Conservation (phyloP, 2,888 invertebrate genomes). For the Lasioglossum marginatum region DNA sequence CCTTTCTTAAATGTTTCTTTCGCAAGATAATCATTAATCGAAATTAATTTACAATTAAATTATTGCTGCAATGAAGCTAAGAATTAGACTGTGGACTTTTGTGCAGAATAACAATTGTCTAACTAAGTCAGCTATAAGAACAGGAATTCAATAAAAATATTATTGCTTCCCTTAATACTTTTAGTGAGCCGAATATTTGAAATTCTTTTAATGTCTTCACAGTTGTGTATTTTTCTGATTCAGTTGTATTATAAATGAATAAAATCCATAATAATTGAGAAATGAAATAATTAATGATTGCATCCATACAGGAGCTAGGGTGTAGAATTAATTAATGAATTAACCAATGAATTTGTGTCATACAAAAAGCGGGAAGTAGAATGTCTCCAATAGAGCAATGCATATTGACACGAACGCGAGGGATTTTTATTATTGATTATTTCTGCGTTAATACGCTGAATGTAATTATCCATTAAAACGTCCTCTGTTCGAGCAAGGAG, state of each 20-base stretch:
- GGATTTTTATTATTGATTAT: too few relatives aligned
- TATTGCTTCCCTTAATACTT: background rate
- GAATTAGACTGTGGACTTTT: background rate
- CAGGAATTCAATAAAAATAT: background rate
- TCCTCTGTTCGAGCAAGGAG: background rate
- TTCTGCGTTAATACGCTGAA: background rate
- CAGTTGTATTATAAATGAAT: background rate
- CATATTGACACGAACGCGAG: background rate
- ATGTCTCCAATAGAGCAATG: background rate
- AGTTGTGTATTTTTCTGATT: too few relatives aligned
- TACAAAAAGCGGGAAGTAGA: background rate
- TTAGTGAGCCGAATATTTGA: background rate
- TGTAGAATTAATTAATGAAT: background rate
- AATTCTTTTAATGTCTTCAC: too few relatives aligned
- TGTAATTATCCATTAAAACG: constrained; percentile 1
- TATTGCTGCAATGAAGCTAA: background rate
- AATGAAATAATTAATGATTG: background rate
- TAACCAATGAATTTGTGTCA: background rate
- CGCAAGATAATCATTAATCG: background rate
- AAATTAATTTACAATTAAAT: background rate
- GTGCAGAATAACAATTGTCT: background rate
- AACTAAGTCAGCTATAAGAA: background rate
- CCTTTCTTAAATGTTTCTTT: background rate
- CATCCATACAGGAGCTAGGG: background rate
- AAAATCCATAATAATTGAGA: background rate